Percentiles rank a stretch among this genome's conserved stretches.
Conservation (phyloP, 2,888 invertebrate species). For the Platerodrilus igneus region DNA sequence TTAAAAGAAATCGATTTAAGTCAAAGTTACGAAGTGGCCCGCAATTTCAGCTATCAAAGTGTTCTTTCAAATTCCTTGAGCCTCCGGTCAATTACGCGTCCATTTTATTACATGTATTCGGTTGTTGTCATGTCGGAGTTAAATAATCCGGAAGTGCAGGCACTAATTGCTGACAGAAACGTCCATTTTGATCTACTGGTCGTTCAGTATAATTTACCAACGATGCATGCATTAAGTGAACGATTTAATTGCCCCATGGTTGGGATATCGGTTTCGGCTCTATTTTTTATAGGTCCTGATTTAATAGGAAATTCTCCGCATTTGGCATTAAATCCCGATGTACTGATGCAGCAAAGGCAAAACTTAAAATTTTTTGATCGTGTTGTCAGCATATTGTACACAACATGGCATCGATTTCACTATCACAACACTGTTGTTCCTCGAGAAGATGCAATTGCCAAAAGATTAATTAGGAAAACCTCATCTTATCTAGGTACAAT, state of each 20-base stretch:
- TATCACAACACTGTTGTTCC: too few relatives aligned
- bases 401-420: too few relatives aligned
- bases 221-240: constrained; percentile 19
- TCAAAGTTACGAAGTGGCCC: too few relatives aligned
- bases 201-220: constrained; percentile 20
- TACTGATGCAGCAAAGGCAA: constrained; percentile 15
- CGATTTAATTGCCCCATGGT: constrained; percentile 28
- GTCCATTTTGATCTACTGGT: constrained; percentile 25
- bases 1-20: constrained; percentile 34
- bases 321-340: constrained; percentile 32
- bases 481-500: constrained; percentile 37
- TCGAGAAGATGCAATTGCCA: too few relatives aligned
- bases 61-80: too few relatives aligned
- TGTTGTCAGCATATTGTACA: too few relatives aligned
- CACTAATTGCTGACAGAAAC: constrained; percentile 7
- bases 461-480: constrained; percentile 38
- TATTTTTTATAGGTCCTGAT: constrained; percentile 20
- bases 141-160: constrained; percentile 9
- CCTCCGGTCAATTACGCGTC: too few relatives aligned
- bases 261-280: constrained; percentile 22
- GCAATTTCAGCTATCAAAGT: too few relatives aligned
- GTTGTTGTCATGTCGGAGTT: constrained; percentile 1
- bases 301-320: constrained; percentile 34
- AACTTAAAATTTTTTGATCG: constrained; percentile 12
- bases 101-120: background rate